These are phyloP conservation scores for Ypsolopha sequella DNA, from an alignment of 2,888 invertebrate genomes.

Conservation along the genomic window DNA sequence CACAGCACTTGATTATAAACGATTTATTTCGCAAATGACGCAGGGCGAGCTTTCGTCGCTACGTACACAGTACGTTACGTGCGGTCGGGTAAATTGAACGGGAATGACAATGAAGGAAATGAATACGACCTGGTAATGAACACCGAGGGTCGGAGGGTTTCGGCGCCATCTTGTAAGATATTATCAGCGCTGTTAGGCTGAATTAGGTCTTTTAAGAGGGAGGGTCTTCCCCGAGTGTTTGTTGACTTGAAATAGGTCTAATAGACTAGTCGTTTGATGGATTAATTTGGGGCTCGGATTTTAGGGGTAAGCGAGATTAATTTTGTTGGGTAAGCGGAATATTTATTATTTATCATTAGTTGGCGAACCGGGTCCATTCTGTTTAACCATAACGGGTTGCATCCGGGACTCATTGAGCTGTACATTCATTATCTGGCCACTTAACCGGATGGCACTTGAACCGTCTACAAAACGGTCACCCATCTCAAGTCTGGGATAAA, in stretches of 20 bases:
- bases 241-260: too few species aligned
- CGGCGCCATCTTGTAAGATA: neutral
- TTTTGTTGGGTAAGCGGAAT: neutral
- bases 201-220: neutral
- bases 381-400: conserved; percentile 28
- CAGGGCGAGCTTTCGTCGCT: conserved; percentile 18
- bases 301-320: too few species aligned
- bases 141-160: neutral
- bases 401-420: conserved; percentile 36
- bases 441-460: conserved; percentile 24
- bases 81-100: conserved; percentile 10
- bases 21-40: conserved; percentile 59
- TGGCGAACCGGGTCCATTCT: conserved; percentile 12
- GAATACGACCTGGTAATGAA: conserved; percentile 12
- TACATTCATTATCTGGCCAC: conserved; percentile 49
- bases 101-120: conserved; percentile 11
- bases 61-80: conserved; percentile 4
- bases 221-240: too few species aligned
- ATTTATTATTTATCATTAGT: too few species aligned
- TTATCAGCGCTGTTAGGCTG: neutral
- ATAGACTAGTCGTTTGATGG: too few species aligned
- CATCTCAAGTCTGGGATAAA: too few species aligned
- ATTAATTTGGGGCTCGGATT: too few species aligned
- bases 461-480: conserved; percentile 5
- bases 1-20: conserved; percentile 65